phyloP scores from a whole-genome alignment of 2,797 vertebrate genomes.

The Anabacerthia variegaticeps region DNA sequence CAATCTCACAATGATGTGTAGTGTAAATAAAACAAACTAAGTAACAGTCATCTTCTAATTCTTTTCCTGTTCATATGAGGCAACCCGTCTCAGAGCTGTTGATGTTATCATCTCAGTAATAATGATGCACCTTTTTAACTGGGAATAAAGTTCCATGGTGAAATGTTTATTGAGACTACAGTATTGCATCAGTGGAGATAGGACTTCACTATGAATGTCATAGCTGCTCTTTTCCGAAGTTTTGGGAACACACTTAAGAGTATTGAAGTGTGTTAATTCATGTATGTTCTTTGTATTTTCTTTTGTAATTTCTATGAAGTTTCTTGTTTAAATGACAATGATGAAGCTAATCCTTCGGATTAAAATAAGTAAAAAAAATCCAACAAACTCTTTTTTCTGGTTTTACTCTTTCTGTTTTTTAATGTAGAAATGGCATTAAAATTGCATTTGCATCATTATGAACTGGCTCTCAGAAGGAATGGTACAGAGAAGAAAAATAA shows the following conservation, averaged over 20 bases:
- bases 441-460: background rate
- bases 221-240: background rate
- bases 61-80: background rate
- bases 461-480: background rate
- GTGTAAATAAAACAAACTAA: background rate
- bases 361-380: fast-evolving
- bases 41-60: background rate
- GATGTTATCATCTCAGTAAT: background rate
- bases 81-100: background rate
- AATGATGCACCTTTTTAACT: background rate
- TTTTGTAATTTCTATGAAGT: background rate
- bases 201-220: background rate
- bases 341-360: background rate
- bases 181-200: background rate
- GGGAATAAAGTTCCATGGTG: background rate
- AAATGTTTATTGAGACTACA: background rate
- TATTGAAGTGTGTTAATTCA: background rate
- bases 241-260: background rate
- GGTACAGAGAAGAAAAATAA: background rate
- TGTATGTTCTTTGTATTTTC: background rate
- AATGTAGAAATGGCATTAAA: background rate
- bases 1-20: background rate
- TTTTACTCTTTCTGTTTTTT: background rate
- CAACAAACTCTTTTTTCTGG: background rate
- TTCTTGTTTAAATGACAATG: background rate